Base-by-base conservation (phyloP, 2,113 vertebrate genomes). In the Tetrao urogallus region DNA sequence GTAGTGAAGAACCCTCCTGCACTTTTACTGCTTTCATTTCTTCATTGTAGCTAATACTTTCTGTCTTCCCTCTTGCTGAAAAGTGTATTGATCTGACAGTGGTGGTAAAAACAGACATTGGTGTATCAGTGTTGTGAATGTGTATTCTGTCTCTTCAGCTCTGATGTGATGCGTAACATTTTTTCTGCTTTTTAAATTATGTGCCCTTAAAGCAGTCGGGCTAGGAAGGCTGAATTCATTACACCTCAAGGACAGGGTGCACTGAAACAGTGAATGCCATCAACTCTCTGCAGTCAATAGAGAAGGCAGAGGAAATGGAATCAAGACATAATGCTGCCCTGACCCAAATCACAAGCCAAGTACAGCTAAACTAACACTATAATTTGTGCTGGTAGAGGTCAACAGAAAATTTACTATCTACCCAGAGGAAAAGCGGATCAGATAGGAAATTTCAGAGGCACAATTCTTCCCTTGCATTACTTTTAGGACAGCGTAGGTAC, bases 221-320 rank as follows among this genome's bases (percentile, higher is more conserved):
- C 8, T 47, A 32, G 17, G 7, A 28, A 84, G 28, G 10, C 32
- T 75, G 61, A 84, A 65, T 84, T 75, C 36, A 65, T 89, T 43
- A 43, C 8, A 48, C 18, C 4, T 85, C 1, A 0, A 5, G n/a
- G 30, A 24, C 27, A 82, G 24, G 18, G 43, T 61, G 8, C 43
- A 30, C 20, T 14, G 8, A 38, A 90, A 30, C 11, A 27, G 34
- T 7, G 12, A 16, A 42, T 88, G 21, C 20, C 74, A 38, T 54
- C 30, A 78, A 36, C 0, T 0, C 36, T 19, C 8, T 78, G 8
- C 21, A 38, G 36, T 66, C 48, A 67, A 10, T 5, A 42, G 24
- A 8, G 36, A 36, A 79, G 40, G 22, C 18, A 73, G 60, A 66
- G 18, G 65, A 89, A 80, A 70, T 30, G 19, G 48, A 87, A 7